These are phyloP conservation scores for Synchiropus splendidus DNA, from an alignment of 2,113 vertebrate genomes.

Conservation along the genomic window DNA sequence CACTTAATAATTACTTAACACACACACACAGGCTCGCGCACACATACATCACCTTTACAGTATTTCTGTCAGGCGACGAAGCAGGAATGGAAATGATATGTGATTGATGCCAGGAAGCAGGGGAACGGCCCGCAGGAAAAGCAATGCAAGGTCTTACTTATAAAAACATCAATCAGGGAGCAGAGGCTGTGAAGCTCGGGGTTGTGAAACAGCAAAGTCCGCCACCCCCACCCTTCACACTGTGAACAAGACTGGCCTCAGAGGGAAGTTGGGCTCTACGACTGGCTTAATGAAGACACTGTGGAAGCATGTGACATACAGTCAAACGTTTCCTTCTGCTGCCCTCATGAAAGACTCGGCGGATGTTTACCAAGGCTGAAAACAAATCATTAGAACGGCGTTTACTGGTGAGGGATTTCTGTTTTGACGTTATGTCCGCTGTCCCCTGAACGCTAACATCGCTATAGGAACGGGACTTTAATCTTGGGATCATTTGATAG, in stretches of 20 bases:
- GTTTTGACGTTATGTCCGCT: too few relatives aligned
- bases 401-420: too few relatives aligned
- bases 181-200: constrained; percentile 45
- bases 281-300: constrained; percentile 42
- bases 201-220: constrained; percentile 42
- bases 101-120: constrained; percentile 71
- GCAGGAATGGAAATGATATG: constrained; percentile 67
- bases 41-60: constrained; percentile 70
- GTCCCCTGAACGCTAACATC: too few relatives aligned
- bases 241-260: constrained; percentile 27
- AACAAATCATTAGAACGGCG: not conserved
- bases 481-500: too few relatives aligned
- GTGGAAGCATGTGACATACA: constrained; percentile 9
- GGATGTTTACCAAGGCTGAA: constrained; percentile 3
- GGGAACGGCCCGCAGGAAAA: constrained; percentile 46
- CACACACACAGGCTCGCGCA: constrained; percentile 43
- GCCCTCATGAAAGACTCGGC: constrained; percentile 3
- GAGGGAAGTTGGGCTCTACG: constrained; percentile 27
- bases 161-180: constrained; percentile 71
- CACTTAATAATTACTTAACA: constrained; percentile 74
- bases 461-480: too few relatives aligned
- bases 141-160: constrained; percentile 70
- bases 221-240: constrained; percentile 26
- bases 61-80: constrained; percentile 66
- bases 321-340: constrained; percentile 9